phyloP scores from a whole-genome alignment of 2,888 invertebrate genomes.

The Diarsia dahlii region DNA sequence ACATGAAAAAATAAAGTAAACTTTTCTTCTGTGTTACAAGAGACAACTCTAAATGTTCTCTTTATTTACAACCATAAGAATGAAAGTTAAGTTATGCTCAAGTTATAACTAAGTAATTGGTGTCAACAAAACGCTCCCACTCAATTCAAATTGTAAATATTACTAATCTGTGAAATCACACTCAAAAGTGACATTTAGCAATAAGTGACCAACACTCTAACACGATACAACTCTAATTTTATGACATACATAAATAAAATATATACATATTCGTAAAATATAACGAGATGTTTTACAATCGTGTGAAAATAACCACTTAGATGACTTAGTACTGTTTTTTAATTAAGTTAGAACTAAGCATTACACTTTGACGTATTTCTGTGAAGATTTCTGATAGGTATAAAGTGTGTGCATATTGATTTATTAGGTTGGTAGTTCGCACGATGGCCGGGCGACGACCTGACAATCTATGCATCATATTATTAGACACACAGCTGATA shows the following conservation, averaged over 20 bases:
- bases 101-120: background rate
- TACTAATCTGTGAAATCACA: slow-evolving; percentile 14
- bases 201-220: slow-evolving; percentile 15
- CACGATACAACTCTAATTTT: slow-evolving; percentile 37
- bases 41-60: background rate
- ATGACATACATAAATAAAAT: slow-evolving; percentile 36
- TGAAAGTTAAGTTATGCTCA: background rate
- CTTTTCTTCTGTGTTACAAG: background rate
- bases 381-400: slow-evolving; percentile 53
- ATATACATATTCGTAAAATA: slow-evolving; percentile 25
- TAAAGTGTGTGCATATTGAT: slow-evolving; percentile 58
- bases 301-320: slow-evolving; percentile 71
- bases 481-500: slow-evolving; percentile 34
- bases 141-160: slow-evolving; percentile 1
- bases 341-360: slow-evolving; percentile 64
- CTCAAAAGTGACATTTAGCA: slow-evolving; percentile 22
- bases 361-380: slow-evolving; percentile 61
- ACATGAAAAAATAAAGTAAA: background rate
- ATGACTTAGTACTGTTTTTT: slow-evolving; percentile 57
- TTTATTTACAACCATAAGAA: background rate
- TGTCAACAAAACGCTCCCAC: slow-evolving; percentile 1
- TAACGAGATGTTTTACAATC: slow-evolving; percentile 58
- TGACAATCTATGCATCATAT: slow-evolving; percentile 23
- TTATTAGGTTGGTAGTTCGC: slow-evolving; percentile 65
- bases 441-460: slow-evolving; percentile 54